Conservation (phyloP, 2,888 invertebrate species). For the Cantharis rufa region DNA sequence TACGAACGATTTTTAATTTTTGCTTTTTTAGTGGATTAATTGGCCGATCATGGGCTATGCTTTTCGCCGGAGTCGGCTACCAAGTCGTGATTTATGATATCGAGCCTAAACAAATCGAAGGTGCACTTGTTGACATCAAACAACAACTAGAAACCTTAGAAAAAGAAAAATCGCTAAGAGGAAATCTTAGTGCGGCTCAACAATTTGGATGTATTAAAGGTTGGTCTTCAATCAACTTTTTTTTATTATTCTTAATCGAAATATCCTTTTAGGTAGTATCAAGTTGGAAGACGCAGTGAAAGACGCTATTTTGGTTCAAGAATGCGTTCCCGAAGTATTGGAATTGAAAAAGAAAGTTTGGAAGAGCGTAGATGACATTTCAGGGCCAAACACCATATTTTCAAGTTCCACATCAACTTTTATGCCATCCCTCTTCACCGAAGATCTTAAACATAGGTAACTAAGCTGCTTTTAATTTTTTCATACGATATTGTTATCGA, state of each 20-base stretch:
- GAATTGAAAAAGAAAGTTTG: conserved; percentile 84
- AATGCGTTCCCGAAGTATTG: conserved; percentile 90
- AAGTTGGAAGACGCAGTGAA: conserved; percentile 73
- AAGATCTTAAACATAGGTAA: conserved; percentile 72
- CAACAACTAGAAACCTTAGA: conserved; percentile 74
- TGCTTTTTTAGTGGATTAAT: conserved; percentile 78
- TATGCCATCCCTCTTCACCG: conserved; percentile 84
- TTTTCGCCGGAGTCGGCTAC: conserved; percentile 92
- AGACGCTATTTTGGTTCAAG: conserved; percentile 82
- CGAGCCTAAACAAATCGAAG: conserved; percentile 71
- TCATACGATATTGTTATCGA: not conserved
- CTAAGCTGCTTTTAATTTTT: not conserved
- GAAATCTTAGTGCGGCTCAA: conserved; percentile 71
- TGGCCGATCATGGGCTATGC: conserved; percentile 96
- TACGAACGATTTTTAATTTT: not conserved
- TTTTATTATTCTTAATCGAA: not conserved
- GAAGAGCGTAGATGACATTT: conserved; percentile 74
- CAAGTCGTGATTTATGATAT: conserved; percentile 87
- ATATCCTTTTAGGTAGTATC: conserved; percentile 61
- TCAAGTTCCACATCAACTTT: conserved; percentile 95
- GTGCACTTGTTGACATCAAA: conserved; percentile 75
- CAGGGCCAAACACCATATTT: conserved; percentile 76
- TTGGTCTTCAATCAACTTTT: conserved; percentile 43
- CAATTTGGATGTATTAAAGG: conserved; percentile 81
- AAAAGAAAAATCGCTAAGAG: conserved; percentile 73